Conservation (phyloP, 2,888 invertebrate species). For the Volucella inanis region DNA sequence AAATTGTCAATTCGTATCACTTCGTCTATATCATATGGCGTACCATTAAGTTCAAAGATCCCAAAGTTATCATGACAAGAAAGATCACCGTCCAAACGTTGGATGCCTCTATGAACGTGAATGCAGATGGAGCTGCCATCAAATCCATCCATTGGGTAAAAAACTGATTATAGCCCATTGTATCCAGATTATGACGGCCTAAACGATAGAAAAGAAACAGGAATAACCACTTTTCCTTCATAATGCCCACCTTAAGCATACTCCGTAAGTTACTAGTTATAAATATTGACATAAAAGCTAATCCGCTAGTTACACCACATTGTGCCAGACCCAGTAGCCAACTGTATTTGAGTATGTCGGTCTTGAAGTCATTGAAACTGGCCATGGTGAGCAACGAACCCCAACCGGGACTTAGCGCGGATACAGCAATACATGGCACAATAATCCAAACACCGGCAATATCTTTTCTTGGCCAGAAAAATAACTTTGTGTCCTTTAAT, state of each 20-base stretch:
- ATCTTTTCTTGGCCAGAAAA: not conserved
- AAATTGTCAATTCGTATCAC: not conserved
- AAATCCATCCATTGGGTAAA: slow-evolving; percentile 48
- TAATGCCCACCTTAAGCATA: slow-evolving; percentile 75
- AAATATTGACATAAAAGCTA: slow-evolving; percentile 81
- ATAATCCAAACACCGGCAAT: slow-evolving; percentile 55
- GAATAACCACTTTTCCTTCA: slow-evolving; percentile 29
- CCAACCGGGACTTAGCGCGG: slow-evolving; percentile 66
- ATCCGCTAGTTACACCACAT: slow-evolving; percentile 82
- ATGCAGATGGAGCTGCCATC: slow-evolving; percentile 17
- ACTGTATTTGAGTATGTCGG: slow-evolving; percentile 85
- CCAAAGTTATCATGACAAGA: slow-evolving; percentile 51
- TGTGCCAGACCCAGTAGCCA: slow-evolving; percentile 79
- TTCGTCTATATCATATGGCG: not conserved
- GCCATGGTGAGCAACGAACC: slow-evolving; percentile 66
- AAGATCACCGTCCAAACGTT: slow-evolving; percentile 57
- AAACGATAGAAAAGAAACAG: not conserved
- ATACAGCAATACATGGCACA: slow-evolving; percentile 22
- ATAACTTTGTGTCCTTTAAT: not conserved
- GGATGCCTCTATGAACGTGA: slow-evolving; percentile 40
- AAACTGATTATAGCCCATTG: too few relatives aligned
- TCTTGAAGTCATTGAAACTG: slow-evolving; percentile 85
- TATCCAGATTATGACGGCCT: not conserved
- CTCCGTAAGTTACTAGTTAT: slow-evolving; percentile 67
- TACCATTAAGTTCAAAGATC: slow-evolving; percentile 50